Base-by-base conservation (phyloP, 1,140 invertebrate species). In the Penaeus vannamei region DNA sequence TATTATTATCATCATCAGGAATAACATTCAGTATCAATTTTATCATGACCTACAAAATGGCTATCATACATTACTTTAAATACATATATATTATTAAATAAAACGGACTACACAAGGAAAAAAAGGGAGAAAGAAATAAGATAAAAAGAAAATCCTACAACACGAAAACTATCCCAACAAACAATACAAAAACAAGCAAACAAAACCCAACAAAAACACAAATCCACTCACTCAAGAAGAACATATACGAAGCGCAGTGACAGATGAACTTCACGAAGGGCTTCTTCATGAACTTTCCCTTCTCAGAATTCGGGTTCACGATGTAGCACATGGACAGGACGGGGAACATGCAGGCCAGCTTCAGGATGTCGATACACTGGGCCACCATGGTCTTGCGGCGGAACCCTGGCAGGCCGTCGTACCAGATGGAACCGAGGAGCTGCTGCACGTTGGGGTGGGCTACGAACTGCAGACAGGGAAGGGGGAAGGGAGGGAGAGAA, bases 221-320 rank as follows among this genome's bases (percentile, higher is more conserved):
- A 72, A 0, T 12, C 32, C 7, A 82, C 96, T 95, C 94, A 97
- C 96, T 95, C 19, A 98, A 94, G 93, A 98, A 98, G 90, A 97
- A 95, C 91, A 96, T 96, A 93, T 98, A 98, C 1, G 97, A 98
- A 8, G 96, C 95, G 19, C 97, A 98, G 92, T 98, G 97, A 92
- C 95, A 97, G 91, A 98, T 97, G 93, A 99, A 99, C 93, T 98
- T 98, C 92, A 98, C 97, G 93, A 98, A 98, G 0, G 98, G 97
- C 92, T 97, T 98, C 92, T 96, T 97, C 95, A 98, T 72, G 91
- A 97, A 97, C 88, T 95, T 93, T 23, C 96, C 97, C 92, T 96
- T 96, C 87, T 96, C 94, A 0, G 96, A 97, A 12, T 95, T 95
- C 0, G 97, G 97, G 0, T 95, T 94, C 36, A 98, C 92, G 94